A percentile compares a stretch with the other conserved stretches of the same genome.
phyloP scores from a whole-genome alignment of 2,113 vertebrate genomes.

The Cololabis saira region DNA sequence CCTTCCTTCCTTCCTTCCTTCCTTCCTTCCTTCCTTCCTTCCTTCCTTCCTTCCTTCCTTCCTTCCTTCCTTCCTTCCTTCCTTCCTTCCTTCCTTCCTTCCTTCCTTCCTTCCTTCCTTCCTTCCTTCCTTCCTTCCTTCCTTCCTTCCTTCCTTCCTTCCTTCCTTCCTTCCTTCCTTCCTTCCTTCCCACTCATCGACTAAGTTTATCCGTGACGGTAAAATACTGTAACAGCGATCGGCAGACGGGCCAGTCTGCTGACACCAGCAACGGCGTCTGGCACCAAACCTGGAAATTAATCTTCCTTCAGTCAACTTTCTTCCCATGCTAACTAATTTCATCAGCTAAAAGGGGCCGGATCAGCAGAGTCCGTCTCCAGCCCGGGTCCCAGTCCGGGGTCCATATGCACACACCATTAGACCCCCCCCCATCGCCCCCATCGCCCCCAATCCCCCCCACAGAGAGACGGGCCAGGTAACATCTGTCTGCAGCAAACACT shows the following conservation, averaged over 20 bases:
- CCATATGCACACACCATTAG: conserved; percentile 61
- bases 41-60: too few relatives aligned
- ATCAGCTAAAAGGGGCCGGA: conserved; percentile 59
- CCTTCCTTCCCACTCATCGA: conserved; percentile 40
- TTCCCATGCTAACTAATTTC: conserved; percentile 67
- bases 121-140: too few relatives aligned
- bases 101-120: too few relatives aligned
- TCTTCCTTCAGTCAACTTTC: conserved; percentile 58
- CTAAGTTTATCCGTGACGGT: conserved; percentile 42
- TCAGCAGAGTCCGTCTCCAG: conserved; percentile 49
- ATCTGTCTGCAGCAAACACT: conserved; percentile 71
- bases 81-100: too few relatives aligned
- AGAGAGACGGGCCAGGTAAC: conserved; percentile 58
- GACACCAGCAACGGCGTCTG: conserved; percentile 41
- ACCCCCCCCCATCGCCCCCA: conserved; percentile 41
- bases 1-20: too few relatives aligned
- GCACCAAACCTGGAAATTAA: conserved; percentile 50
- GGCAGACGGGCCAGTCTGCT: conserved; percentile 38
- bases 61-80: too few relatives aligned
- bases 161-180: too few relatives aligned
- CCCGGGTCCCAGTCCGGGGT: conserved; percentile 42
- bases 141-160: too few relatives aligned
- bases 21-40: too few relatives aligned
- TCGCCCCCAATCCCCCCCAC: conserved; percentile 66
- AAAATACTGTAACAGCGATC: conserved; percentile 25